A percentile compares a stretch with the other conserved stretches of the same genome.
Evolutionary conservation across 2,113 vertebrate genomes (phyloP).

Genomic region (Girardinichthys multiradiatus): DNA sequence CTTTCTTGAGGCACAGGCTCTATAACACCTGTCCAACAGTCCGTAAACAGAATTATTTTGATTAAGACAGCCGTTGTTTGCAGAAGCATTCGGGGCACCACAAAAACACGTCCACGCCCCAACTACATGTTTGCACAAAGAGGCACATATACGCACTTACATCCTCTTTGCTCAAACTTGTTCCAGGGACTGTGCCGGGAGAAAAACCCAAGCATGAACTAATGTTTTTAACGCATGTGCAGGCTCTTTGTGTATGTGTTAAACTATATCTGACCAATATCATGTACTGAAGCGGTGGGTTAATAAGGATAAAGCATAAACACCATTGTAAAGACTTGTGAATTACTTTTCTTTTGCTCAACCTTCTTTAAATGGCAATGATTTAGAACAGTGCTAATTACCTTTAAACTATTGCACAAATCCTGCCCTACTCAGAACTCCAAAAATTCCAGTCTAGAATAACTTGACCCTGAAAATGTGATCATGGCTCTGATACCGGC

Average conservation of each 20-base stretch:
- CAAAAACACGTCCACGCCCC: conserved; percentile 25
- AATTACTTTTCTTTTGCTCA: no score
- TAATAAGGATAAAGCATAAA: no score
- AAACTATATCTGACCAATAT: no score
- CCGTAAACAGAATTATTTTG: conserved; percentile 6
- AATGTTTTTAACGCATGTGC: background rate
- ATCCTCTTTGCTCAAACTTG: background rate
- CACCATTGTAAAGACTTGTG: no score
- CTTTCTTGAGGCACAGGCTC: background rate
- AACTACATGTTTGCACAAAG: background rate
- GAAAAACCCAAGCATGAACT: background rate
- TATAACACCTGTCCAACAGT: conserved; percentile 8
- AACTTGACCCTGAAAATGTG: background rate
- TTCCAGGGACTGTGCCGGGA: background rate
- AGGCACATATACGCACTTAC: background rate
- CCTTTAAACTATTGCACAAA: background rate
- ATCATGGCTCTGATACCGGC: background rate
- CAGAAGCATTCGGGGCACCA: background rate
- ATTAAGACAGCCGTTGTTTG: conserved; percentile 17
- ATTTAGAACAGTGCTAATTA: no score
- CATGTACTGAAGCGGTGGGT: no score
- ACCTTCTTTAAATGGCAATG: no score
- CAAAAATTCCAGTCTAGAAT: background rate
- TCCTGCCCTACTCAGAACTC: background rate
- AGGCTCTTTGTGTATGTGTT: background rate